phyloP scores from a whole-genome alignment of 2,113 vertebrate genomes.

The Mungos mungo region DNA sequence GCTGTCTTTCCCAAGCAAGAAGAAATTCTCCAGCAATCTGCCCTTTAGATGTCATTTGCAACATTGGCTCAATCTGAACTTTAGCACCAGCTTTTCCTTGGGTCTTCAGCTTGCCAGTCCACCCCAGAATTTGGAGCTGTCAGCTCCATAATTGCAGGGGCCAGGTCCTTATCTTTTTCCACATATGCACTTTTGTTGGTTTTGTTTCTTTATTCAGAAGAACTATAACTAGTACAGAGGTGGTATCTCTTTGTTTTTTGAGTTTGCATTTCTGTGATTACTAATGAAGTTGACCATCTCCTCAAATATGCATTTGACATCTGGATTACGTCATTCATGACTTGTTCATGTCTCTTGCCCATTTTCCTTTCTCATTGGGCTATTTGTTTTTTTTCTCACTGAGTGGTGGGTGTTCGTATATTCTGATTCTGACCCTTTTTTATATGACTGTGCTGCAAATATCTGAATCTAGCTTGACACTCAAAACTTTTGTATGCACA shows the following conservation, averaged over 20 bases:
- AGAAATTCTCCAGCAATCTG: neutral
- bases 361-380: neutral
- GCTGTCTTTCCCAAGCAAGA: neutral
- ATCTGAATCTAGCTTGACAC: neutral
- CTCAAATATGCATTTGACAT: neutral
- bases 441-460: neutral
- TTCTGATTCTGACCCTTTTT: neutral
- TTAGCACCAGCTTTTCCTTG: neutral
- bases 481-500: neutral
- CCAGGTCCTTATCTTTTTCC: neutral
- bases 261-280: neutral
- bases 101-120: neutral
- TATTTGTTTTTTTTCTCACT: neutral
- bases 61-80: neutral
- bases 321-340: neutral
- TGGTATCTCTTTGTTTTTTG: neutral
- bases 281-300: neutral
- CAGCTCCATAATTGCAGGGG: neutral
- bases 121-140: neutral
- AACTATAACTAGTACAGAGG: neutral
- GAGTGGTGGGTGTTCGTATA: neutral
- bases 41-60: neutral
- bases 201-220: neutral
- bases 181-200: neutral
- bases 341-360: neutral